phyloP scores from a whole-genome alignment of 2,888 invertebrate species.

The Amphiduros pacificus region DNA sequence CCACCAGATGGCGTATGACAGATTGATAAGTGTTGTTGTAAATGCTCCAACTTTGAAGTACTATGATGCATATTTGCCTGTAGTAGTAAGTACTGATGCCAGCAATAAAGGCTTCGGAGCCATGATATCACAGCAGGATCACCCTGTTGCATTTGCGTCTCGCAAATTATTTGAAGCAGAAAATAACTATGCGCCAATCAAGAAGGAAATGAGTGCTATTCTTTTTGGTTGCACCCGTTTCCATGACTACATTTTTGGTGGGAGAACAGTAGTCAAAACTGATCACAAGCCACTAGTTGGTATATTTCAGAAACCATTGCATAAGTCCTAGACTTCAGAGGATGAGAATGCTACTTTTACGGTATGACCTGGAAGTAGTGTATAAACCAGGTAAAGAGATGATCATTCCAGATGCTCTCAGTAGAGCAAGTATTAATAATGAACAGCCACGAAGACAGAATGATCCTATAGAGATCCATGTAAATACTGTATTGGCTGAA shows the following conservation, averaged over 20 bases:
- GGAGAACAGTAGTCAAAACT: constrained; percentile 7
- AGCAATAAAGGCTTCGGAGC: background rate
- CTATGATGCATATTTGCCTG: too few species aligned
- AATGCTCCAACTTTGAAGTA: too few species aligned
- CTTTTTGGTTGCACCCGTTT: background rate
- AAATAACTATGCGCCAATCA: background rate
- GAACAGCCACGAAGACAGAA: too few species aligned
- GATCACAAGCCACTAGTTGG: background rate
- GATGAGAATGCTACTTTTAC: background rate
- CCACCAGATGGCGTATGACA: too few species aligned
- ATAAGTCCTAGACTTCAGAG: background rate
- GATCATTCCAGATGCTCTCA: background rate
- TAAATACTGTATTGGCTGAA: background rate
- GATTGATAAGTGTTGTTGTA: too few species aligned
- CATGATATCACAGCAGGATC: background rate
- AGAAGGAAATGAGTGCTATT: background rate
- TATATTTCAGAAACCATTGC: background rate
- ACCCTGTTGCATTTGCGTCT: background rate
- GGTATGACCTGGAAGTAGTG: background rate
- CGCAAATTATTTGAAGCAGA: background rate
- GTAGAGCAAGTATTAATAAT: background rate
- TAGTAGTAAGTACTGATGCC: too few species aligned
- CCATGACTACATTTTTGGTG: background rate
- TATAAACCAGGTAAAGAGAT: background rate
- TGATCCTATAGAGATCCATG: background rate